Conservation (phyloP, 2,113 vertebrate species). For the Cyanoderma ruficeps region DNA sequence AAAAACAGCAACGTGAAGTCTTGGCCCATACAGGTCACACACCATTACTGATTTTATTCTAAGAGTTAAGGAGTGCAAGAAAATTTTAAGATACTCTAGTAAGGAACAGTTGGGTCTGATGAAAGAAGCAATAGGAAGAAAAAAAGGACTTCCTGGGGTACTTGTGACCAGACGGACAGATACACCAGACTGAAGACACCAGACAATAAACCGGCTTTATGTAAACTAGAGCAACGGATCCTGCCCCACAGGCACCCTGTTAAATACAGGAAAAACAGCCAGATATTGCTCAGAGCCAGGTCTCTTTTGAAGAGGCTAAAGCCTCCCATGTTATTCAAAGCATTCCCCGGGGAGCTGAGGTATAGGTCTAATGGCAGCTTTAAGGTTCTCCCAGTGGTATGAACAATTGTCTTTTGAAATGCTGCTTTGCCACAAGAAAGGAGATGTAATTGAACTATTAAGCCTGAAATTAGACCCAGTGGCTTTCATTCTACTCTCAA, state of each 20-base stretch:
- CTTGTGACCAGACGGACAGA: not conserved
- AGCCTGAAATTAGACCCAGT: not conserved
- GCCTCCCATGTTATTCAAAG: not conserved
- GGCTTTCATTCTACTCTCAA: not conserved
- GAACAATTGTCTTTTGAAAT: not conserved
- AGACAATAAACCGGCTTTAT: not conserved
- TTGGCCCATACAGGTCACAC: not conserved
- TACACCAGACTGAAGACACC: not conserved
- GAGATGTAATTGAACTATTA: not conserved
- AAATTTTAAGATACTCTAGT: not conserved
- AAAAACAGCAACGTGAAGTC: not conserved
- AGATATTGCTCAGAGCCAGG: not conserved
- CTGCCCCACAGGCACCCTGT: not conserved
- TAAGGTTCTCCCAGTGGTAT: not conserved
- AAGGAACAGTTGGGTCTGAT: not conserved
- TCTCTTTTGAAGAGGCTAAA: not conserved
- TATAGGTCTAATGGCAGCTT: not conserved
- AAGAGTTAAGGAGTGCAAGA: not conserved
- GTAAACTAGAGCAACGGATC: not conserved
- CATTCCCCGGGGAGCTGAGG: not conserved
- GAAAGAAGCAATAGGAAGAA: not conserved
- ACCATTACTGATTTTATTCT: not conserved
- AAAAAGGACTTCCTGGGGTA: not conserved
- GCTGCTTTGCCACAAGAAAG: not conserved
- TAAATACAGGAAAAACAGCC: not conserved